Conservation (phyloP, 2,113 vertebrate species). For the Desmodus rotundus region DNA sequence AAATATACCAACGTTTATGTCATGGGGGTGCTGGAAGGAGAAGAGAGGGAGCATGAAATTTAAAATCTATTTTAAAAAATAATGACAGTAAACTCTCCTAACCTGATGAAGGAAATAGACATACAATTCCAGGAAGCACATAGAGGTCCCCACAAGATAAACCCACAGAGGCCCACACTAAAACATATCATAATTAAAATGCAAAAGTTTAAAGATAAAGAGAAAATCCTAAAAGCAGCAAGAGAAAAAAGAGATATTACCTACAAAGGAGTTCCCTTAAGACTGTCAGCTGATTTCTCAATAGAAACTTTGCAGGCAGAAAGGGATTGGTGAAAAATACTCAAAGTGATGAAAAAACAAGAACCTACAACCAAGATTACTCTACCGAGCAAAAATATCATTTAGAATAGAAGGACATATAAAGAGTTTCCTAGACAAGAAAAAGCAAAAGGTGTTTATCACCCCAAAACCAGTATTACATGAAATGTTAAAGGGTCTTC, state of each 20-base stretch:
- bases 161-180: neutral
- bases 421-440: neutral
- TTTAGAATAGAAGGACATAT: neutral
- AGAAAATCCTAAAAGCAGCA: neutral
- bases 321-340: neutral
- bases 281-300: neutral
- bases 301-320: neutral
- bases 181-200: neutral
- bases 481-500: neutral
- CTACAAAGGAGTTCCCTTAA: neutral
- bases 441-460: neutral
- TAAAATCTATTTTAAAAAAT: neutral
- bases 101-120: neutral
- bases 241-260: neutral
- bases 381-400: neutral
- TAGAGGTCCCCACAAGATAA: neutral
- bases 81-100: neutral
- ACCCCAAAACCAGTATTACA: neutral
- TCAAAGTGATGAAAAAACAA: neutral
- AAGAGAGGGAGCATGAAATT: neutral
- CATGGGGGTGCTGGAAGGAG: neutral
- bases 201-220: neutral
- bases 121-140: neutral
- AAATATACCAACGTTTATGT: neutral
- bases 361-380: neutral